phyloP scores from a whole-genome alignment of 2,888 invertebrate genomes.

The Philopedon plagiatum region DNA sequence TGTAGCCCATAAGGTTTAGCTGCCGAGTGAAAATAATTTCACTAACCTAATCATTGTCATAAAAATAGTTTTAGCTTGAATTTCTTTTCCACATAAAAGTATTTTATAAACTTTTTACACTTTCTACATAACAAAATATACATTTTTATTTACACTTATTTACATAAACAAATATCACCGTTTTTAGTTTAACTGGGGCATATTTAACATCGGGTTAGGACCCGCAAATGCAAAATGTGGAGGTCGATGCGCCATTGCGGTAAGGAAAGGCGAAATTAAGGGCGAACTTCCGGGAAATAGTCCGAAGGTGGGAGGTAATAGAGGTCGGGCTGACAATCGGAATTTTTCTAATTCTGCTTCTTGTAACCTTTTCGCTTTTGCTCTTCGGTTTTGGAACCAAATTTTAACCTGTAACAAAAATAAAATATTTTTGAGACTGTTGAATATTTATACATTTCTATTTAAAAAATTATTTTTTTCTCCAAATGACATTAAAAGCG shows the following conservation, averaged over 20 bases:
- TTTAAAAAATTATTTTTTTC: too few species aligned
- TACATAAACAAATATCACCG: slow-evolving; percentile 4
- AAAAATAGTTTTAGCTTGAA: neutral
- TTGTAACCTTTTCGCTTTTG: slow-evolving; percentile 96
- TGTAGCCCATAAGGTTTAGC: too few species aligned
- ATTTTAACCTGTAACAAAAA: slow-evolving; percentile 77
- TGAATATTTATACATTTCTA: too few species aligned
- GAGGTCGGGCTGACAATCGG: slow-evolving; percentile 85
- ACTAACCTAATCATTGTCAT: too few species aligned
- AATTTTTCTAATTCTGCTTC: slow-evolving; percentile 96
- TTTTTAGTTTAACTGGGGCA: slow-evolving; percentile 69
- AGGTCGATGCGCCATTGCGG: slow-evolving; percentile 75
- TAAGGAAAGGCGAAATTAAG: slow-evolving; percentile 74
- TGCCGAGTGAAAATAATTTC: too few species aligned
- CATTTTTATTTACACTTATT: slow-evolving; percentile 33
- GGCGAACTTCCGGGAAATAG: slow-evolving; percentile 76
- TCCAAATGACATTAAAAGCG: too few species aligned
- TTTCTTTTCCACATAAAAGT: neutral
- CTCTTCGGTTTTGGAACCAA: slow-evolving; percentile 85
- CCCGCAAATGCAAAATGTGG: slow-evolving; percentile 75
- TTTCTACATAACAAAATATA: neutral
- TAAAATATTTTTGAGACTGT: too few species aligned
- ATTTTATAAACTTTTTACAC: slow-evolving; percentile 6
- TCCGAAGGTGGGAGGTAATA: slow-evolving; percentile 81
- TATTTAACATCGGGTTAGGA: slow-evolving; percentile 73